Percentiles rank a stretch among this genome's conserved stretches.
Conservation (phyloP, 2,797 vertebrate species). For the Petrocephalus sullivani region DNA sequence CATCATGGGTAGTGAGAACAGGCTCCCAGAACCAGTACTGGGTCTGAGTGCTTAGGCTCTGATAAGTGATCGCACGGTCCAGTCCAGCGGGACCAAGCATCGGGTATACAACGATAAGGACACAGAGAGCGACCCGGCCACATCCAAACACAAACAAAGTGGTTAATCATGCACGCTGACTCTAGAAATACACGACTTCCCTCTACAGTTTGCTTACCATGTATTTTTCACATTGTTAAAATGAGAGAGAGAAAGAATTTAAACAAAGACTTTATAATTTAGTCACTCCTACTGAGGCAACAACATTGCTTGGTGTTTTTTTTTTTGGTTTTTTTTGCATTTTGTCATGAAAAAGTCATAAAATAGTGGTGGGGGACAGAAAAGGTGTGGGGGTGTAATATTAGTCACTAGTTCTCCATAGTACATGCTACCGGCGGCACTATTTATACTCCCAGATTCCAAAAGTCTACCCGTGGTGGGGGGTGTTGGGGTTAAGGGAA, state of each 20-base stretch:
- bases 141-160: constrained; percentile 1
- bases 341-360: constrained; percentile 5
- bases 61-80: constrained; percentile 47
- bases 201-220: constrained; percentile 33
- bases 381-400: neutral
- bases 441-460: neutral
- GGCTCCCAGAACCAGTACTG: constrained; percentile 46
- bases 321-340: neutral
- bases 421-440: constrained; percentile 23
- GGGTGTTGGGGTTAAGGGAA: neutral
- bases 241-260: constrained; percentile 20
- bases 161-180: constrained; percentile 25
- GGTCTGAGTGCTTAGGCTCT: neutral
- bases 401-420: neutral
- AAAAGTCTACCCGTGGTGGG: neutral
- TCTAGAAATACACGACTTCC: constrained; percentile 24
- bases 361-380: neutral
- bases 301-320: constrained; percentile 8
- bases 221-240: constrained; percentile 45
- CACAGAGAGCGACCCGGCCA: constrained; percentile 20
- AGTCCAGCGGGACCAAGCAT: constrained; percentile 40
- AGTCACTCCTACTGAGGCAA: neutral
- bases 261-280: constrained; percentile 29
- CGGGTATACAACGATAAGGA: constrained; percentile 28
- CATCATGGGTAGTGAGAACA: neutral